A percentile compares a stretch with the other conserved stretches of the same genome.
phyloP scores from a whole-genome alignment of 2,113 vertebrate genomes.

The Rousettus leschenaultii region DNA sequence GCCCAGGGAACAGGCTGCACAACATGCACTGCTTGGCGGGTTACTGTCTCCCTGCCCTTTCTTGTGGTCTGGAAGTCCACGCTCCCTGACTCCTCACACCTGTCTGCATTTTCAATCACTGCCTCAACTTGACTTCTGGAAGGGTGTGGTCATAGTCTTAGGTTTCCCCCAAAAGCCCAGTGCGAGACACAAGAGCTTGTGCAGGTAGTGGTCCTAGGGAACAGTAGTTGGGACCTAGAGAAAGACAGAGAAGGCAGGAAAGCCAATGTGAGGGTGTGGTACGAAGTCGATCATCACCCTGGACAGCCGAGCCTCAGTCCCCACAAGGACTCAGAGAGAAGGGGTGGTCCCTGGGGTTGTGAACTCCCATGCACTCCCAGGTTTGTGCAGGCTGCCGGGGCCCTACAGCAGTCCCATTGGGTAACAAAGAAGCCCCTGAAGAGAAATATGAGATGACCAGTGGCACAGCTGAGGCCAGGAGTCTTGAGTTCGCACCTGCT shows the following conservation, averaged over 20 bases:
- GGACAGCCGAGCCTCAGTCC: background rate
- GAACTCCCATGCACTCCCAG: background rate
- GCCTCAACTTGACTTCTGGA: background rate
- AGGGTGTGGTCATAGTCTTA: no score
- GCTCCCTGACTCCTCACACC: background rate
- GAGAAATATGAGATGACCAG: background rate
- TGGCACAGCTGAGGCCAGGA: background rate
- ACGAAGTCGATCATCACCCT: background rate
- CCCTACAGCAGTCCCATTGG: background rate
- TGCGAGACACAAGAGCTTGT: background rate
- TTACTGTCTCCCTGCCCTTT: background rate
- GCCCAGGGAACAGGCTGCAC: background rate
- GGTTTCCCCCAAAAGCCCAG: background rate
- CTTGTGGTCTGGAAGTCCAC: background rate
- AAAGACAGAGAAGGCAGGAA: background rate
- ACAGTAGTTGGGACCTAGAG: background rate
- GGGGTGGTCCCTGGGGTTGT: fast-evolving
- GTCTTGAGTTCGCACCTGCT: background rate
- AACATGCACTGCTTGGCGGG: background rate
- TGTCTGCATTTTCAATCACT: background rate
- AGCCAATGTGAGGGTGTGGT: fast-evolving
- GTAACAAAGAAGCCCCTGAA: background rate
- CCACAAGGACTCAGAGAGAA: background rate
- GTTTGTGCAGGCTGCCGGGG: background rate
- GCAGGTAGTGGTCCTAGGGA: background rate